Percentiles rank a stretch among this genome's conserved stretches.
phyloP scores from a whole-genome alignment of 1,140 invertebrate species.

The Caenorhabditis tropicalis region DNA sequence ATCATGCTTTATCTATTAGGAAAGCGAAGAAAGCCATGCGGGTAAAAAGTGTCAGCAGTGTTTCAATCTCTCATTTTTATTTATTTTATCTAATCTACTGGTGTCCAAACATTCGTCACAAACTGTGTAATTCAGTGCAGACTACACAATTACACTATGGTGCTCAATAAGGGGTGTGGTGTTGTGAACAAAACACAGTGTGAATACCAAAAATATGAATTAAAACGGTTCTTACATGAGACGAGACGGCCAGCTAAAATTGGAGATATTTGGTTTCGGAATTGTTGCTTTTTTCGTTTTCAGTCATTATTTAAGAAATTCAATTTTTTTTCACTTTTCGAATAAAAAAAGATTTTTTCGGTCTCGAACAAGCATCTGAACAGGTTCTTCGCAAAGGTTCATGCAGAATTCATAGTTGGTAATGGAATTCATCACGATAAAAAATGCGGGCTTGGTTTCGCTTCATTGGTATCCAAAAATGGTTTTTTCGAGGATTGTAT shows the following conservation, averaged over 20 bases:
- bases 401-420: slow-evolving; percentile 40
- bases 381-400: slow-evolving; percentile 9
- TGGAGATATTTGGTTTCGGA: neutral
- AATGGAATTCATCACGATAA: slow-evolving; percentile 9
- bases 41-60: neutral
- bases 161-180: slow-evolving; percentile 20
- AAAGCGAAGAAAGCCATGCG: slow-evolving; percentile 30
- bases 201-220: slow-evolving; percentile 37
- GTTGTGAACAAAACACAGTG: slow-evolving; percentile 49
- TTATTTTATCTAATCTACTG: neutral
- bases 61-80: neutral
- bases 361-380: slow-evolving; percentile 22
- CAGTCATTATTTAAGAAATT: neutral
- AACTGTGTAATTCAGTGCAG: neutral
- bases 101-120: neutral
- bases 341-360: neutral
- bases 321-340: neutral
- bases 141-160: neutral
- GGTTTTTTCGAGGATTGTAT: neutral
- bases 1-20: neutral
- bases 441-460: slow-evolving; percentile 22
- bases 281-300: neutral
- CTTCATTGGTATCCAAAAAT: slow-evolving; percentile 1
- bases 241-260: slow-evolving; percentile 68
- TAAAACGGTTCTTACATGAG: slow-evolving; percentile 64